These are phyloP conservation scores for Percina caprodes DNA, from an alignment of 2,113 vertebrate genomes.

Conservation along the genomic window DNA sequence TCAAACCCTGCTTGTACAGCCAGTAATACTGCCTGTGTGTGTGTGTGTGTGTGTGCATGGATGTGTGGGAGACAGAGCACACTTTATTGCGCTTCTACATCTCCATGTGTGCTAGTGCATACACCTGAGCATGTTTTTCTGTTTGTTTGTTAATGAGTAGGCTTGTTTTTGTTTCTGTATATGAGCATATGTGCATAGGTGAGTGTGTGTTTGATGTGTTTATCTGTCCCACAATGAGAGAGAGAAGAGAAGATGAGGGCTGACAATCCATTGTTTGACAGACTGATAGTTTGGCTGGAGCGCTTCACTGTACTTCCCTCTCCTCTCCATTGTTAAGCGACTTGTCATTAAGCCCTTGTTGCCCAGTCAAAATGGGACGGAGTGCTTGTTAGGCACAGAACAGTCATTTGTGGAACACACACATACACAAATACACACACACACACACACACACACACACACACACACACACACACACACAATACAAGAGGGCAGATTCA, in stretches of 20 bases:
- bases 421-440: constrained; percentile 36
- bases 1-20: constrained; percentile 77
- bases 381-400: constrained; percentile 73
- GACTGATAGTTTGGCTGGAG: constrained; percentile 66
- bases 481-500: constrained; percentile 60
- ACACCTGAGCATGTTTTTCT: constrained; percentile 34
- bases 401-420: constrained; percentile 61
- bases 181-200: constrained; percentile 34
- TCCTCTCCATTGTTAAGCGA: constrained; percentile 76
- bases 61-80: constrained; percentile 19
- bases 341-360: constrained; percentile 83
- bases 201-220: constrained; percentile 58
- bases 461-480: constrained; percentile 17
- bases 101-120: constrained; percentile 38
- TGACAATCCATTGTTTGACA: constrained; percentile 73
- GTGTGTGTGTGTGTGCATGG: constrained; percentile 15
- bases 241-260: constrained; percentile 62
- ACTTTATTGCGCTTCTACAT: constrained; percentile 45
- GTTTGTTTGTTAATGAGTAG: constrained; percentile 43
- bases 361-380: constrained; percentile 73
- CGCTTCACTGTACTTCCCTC: constrained; percentile 64
- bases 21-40: constrained; percentile 64
- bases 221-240: constrained; percentile 42
- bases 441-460: constrained; percentile 12
- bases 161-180: constrained; percentile 30